Conservation (phyloP, 2,113 vertebrate species). For the Cynocephalus volans region DNA sequence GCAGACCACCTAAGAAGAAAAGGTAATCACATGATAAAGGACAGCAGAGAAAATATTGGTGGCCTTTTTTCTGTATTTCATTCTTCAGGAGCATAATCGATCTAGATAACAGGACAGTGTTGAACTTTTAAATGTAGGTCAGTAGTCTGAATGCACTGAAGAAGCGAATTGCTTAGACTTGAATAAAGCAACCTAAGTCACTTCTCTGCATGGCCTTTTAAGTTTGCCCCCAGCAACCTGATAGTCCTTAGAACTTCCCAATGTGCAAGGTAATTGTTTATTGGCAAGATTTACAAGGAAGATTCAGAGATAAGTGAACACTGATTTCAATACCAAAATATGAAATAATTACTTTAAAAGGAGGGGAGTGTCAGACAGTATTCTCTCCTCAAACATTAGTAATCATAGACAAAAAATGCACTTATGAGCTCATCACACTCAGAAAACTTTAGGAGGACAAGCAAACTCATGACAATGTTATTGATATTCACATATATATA, state of each 20-base stretch:
- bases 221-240: not conserved
- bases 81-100: not conserved
- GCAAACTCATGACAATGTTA: not conserved
- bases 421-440: not conserved
- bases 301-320: not conserved
- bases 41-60: constrained; percentile 43
- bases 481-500: not conserved
- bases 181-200: constrained; percentile 40
- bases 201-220: not conserved
- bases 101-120: constrained; percentile 51
- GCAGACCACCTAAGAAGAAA: not conserved
- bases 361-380: not conserved
- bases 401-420: not conserved
- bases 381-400: not conserved
- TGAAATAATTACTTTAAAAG: constrained; percentile 17
- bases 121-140: constrained; percentile 61
- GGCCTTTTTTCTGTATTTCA: constrained; percentile 64
- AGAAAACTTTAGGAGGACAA: not conserved
- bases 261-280: not conserved
- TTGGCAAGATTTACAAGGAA: constrained; percentile 8
- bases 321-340: constrained; percentile 25
- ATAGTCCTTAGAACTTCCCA: not conserved
- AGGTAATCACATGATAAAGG: not conserved
- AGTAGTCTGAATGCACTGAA: constrained; percentile 5
- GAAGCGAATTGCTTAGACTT: constrained; percentile 25